Evolutionary conservation across 2,797 vertebrate genomes (phyloP), one percentile per base, ranked within the genome.

Genomic region (Phalloptychus januarius): DNA sequence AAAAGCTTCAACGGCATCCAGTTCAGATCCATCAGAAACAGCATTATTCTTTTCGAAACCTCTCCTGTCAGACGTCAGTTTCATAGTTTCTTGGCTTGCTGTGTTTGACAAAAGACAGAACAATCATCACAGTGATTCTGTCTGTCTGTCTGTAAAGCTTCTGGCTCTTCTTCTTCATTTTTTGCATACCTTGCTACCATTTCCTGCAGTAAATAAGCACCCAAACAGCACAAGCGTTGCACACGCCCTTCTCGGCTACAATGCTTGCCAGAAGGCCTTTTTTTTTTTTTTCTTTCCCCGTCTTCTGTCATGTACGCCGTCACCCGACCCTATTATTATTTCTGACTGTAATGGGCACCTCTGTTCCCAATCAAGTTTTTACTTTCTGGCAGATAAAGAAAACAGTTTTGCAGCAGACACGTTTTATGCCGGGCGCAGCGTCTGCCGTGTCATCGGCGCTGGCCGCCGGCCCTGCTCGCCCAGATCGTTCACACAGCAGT

Each of bases 271-370:
- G 86, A 79, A 87, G 81, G 76, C 77, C n/a, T 80, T 86, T 82
- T 48, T 86, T 81, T 82, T 48, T 73, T 23, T 7, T 61, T 18
- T 15, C 28, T 58, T 31, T 7, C 18, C 20, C 78, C 79, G 79
- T 83, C 77, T 83, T 83, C 79, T 90, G 87, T 90, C 89, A 91
- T 90, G 82, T 74, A 77, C 77, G 85, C 87, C 82, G 71, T 89
- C 89, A 78, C 72, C 74, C 78, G 85, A 92, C 88, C 91, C 91
- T 91, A 69, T 92, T 82, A 94, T 95, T 95, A 95, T 88, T 86
- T 81, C 88, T 87, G 91, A 90, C 92, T 89, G 87, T 93, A 93
- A 95, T 95, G 82, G 87, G 87, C 85, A 90, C 92, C 90, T 93
- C 85, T 88, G 88, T 88, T 90, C 85, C 88, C 91, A 91, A 91